phyloP scores from a whole-genome alignment of 2,113 vertebrate species.

The Centropus unirufus region DNA sequence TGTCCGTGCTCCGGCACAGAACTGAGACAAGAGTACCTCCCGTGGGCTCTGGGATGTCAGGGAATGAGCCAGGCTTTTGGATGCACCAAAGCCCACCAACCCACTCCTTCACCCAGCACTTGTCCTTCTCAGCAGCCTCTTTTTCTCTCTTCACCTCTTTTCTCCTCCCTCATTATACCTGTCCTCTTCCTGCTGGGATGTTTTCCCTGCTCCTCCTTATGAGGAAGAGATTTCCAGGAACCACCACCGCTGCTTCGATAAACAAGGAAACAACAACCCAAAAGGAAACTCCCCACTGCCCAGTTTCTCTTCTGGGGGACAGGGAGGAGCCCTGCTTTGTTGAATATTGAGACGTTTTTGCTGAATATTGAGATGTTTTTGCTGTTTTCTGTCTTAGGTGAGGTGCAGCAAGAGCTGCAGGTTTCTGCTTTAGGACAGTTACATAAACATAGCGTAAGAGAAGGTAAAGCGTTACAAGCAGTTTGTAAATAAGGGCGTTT shows the following conservation, averaged over 20 bases:
- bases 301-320: too few species aligned
- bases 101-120: neutral
- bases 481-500: neutral
- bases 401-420: neutral
- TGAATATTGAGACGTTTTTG: neutral
- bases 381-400: neutral
- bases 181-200: neutral
- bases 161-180: neutral
- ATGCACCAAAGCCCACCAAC: neutral
- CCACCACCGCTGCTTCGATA: neutral
- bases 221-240: neutral
- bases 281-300: neutral
- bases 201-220: neutral
- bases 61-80: neutral
- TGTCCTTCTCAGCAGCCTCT: rapidly evolving
- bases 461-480: neutral
- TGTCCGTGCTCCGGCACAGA: rapidly evolving
- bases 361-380: neutral
- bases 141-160: neutral
- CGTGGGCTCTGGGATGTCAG: neutral
- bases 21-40: neutral
- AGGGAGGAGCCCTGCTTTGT: neutral
- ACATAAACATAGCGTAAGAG: rapidly evolving
- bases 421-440: neutral
- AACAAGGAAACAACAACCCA: neutral